Percentiles rank a stretch among this genome's conserved stretches.
Evolutionary conservation across 1,140 invertebrate genomes (phyloP).

Genomic region (Arctopsyche grandis): DNA sequence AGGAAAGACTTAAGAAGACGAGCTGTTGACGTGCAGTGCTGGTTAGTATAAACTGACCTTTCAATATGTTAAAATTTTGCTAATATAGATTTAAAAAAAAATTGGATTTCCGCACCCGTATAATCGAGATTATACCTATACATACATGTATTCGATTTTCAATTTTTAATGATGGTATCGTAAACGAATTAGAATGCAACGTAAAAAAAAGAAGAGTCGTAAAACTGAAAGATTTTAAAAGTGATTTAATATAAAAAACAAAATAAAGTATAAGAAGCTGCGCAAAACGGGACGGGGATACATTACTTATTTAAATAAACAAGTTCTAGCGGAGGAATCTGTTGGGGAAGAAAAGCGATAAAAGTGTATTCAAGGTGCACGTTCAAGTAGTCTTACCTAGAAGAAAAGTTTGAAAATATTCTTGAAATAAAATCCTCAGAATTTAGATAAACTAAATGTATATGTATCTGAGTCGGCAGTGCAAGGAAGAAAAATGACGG

Average conservation of each 20-base stretch:
- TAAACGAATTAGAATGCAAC: neutral
- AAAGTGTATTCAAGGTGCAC: constrained; percentile 51
- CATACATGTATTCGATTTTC: neutral
- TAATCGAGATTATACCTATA: too few relatives aligned
- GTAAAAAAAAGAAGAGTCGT: constrained; percentile 1
- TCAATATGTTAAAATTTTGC: too few relatives aligned
- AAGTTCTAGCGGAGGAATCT: constrained; percentile 49
- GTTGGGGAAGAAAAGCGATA: constrained; percentile 52
- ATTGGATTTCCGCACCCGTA: too few relatives aligned
- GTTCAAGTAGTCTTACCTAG: neutral
- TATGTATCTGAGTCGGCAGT: neutral
- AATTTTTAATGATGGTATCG: neutral
- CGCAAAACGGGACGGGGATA: constrained; percentile 40
- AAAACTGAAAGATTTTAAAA: constrained; percentile 17
- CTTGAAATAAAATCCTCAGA: constrained; percentile 10
- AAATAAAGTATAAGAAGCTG: neutral
- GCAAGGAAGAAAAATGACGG: too few relatives aligned
- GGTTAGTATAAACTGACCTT: too few relatives aligned
- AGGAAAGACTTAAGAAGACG: too few relatives aligned
- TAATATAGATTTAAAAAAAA: too few relatives aligned
- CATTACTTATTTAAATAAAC: constrained; percentile 53
- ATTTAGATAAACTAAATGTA: neutral
- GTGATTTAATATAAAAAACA: constrained; percentile 43
- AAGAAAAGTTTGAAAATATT: constrained; percentile 1
- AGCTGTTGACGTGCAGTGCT: too few relatives aligned